These are phyloP conservation scores for Chlamydotis undulata DNA, from an alignment of 2,113 vertebrate species.

Conservation along the genomic window DNA sequence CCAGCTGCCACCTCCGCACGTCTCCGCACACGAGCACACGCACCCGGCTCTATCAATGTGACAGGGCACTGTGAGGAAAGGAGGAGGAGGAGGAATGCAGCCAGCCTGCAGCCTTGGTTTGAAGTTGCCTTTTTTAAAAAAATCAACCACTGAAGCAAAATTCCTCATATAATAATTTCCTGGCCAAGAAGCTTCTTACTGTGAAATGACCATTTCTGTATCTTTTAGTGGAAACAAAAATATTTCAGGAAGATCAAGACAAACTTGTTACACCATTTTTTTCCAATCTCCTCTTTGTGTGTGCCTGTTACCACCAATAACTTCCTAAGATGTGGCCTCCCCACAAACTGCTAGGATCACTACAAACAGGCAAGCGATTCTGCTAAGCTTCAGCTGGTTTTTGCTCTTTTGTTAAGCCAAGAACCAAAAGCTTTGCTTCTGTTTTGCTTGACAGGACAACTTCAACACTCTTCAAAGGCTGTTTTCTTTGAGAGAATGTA, in stretches of 20 bases:
- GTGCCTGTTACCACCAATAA: constrained; percentile 23
- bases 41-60: neutral
- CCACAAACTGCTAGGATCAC: constrained; percentile 16
- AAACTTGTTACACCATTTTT: constrained; percentile 30
- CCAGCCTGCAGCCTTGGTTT: neutral
- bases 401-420: constrained; percentile 8
- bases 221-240: constrained; percentile 46
- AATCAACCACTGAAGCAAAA: neutral
- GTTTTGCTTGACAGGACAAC: neutral
- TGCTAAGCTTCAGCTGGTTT: neutral
- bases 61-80: neutral
- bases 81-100: neutral
- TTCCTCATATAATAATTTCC: neutral
- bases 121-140: neutral
- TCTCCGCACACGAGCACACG: neutral
- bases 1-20: neutral
- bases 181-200: neutral
- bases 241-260: constrained; percentile 21
- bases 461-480: neutral
- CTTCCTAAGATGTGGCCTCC: constrained; percentile 50
- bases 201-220: constrained; percentile 6
- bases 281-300: constrained; percentile 24
- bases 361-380: neutral
- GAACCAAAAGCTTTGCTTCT: neutral
- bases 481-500: neutral